Percentiles rank a stretch among this genome's conserved stretches.
Evolutionary conservation across 2,797 vertebrate species (phyloP).

Genomic region (Limnodromus scolopaceus): DNA sequence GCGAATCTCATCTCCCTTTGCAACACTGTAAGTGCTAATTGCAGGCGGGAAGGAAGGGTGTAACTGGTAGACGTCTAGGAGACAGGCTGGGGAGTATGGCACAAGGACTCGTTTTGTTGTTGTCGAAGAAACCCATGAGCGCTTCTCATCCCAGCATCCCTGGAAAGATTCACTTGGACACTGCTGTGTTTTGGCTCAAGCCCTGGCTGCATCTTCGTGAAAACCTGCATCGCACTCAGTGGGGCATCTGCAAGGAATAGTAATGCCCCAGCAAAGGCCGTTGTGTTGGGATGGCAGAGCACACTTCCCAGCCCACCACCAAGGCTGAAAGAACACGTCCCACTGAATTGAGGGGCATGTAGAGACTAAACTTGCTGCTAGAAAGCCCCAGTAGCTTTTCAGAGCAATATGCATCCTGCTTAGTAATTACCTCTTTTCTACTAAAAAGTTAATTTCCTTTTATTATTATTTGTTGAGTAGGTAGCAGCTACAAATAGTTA

Average conservation of each 20-base stretch:
- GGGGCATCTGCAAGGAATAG: background rate
- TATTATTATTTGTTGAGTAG: background rate
- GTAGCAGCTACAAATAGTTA: background rate
- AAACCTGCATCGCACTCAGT: background rate
- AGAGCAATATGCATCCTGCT: background rate
- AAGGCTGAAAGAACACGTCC: background rate
- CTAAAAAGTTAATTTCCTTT: background rate
- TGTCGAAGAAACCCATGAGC: background rate
- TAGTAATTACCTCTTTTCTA: background rate
- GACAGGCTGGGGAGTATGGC: slow-evolving; percentile 3
- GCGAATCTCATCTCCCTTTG: slow-evolving; percentile 33
- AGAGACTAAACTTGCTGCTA: background rate
- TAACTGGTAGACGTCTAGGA: slow-evolving; percentile 42
- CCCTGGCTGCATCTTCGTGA: background rate
- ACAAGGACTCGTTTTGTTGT: background rate
- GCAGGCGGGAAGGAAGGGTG: slow-evolving; percentile 34
- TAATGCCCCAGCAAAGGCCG: background rate
- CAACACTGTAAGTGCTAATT: slow-evolving; percentile 47
- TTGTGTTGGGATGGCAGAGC: background rate
- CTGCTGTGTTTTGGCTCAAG: background rate
- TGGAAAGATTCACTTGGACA: background rate
- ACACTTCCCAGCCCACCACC: background rate
- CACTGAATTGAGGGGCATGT: background rate
- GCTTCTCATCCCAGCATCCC: background rate
- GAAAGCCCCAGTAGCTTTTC: fast-evolving